Base-by-base conservation (phyloP, 1,140 invertebrate genomes). In the Aphidius ervi region DNA sequence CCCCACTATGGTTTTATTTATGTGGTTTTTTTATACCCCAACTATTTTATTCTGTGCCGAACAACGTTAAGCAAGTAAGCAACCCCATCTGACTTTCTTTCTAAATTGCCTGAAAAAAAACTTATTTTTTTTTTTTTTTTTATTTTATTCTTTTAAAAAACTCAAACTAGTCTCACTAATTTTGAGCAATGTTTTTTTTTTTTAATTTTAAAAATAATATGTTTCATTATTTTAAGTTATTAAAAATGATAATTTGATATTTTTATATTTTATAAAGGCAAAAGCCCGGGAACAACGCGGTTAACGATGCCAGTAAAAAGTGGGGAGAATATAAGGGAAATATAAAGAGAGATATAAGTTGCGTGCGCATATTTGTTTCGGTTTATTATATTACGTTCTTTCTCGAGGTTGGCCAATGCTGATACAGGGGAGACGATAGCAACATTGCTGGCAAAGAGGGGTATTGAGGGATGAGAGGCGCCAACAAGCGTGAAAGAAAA, bases 401-500 rank as follows among this genome's bases (percentile, higher is more conserved):
- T 8, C 23, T 16, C 43, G 10, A 6, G 45, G 43, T 55, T 54
- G 56, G 66, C 47, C 60, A 61, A 56, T 52, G 61, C 67, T 62
- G 65, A 64, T 68, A 64, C 47, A 64, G 58, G 60, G 39, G 46
- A 39, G 37, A 23, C 37, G 56, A 47, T 9, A 54, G 40, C 23
- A 52, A 37, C 52, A 54, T 41, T 54, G 5, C 23, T 31, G 10
- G 5, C n/a, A 54, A 54, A 5, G 52, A 4, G 37, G 52, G 16
- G 40, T 42, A 40, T 54, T 42, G 40, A 43, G 63, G 63, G 58
- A 57, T 67, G 60, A 48, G 48, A 66, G 53, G 58, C 62, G 62
- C 54, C 64, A 69, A 67, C 68, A 68, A 70, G 71, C 68, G 67
- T 70, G 66, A 67, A 65, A 70, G 67, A 62, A 61, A 62, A 66